Conservation (phyloP, 2,888 invertebrate genomes). For the Drosophila monieri region DNA sequence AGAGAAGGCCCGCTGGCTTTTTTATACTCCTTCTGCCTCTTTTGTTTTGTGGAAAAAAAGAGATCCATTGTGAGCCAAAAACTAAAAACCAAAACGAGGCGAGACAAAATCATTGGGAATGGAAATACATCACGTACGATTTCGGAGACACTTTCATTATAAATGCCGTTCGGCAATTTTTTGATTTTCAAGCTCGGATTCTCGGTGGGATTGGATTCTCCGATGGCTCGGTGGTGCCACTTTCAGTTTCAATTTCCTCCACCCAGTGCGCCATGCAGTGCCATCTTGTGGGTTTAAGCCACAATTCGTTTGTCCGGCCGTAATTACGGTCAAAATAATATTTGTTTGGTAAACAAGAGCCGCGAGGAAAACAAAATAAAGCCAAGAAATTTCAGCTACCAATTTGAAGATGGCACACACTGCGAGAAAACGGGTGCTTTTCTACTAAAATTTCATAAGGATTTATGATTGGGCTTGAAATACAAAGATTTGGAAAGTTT, state of each 20-base stretch:
- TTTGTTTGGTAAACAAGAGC: constrained; percentile 72
- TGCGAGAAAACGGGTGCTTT: background rate
- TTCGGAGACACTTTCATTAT: constrained; percentile 58
- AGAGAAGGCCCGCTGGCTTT: constrained; percentile 50
- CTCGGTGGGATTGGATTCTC: constrained; percentile 3
- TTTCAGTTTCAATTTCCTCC: constrained; percentile 69
- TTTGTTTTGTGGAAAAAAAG: constrained; percentile 11
- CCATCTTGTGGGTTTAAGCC: background rate
- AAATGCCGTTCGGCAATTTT: constrained; percentile 58
- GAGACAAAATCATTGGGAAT: constrained; percentile 67
- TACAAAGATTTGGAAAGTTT: background rate
- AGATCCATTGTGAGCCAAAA: constrained; percentile 23
- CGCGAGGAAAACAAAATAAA: constrained; percentile 71
- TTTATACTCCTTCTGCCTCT: constrained; percentile 11
- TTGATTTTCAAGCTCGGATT: constrained; percentile 11
- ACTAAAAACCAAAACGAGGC: constrained; percentile 27
- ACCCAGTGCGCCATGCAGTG: constrained; percentile 25
- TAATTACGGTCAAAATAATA: constrained; percentile 82
- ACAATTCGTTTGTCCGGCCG: constrained; percentile 46
- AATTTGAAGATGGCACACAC: constrained; percentile 30
- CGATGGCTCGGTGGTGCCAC: constrained; percentile 61
- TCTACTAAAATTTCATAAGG: background rate
- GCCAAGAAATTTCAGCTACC: constrained; percentile 26
- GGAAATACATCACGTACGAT: constrained; percentile 74
- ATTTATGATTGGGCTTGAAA: background rate